phyloP scores from a whole-genome alignment of 2,113 vertebrate species.

The Ranitomeya imitator region DNA sequence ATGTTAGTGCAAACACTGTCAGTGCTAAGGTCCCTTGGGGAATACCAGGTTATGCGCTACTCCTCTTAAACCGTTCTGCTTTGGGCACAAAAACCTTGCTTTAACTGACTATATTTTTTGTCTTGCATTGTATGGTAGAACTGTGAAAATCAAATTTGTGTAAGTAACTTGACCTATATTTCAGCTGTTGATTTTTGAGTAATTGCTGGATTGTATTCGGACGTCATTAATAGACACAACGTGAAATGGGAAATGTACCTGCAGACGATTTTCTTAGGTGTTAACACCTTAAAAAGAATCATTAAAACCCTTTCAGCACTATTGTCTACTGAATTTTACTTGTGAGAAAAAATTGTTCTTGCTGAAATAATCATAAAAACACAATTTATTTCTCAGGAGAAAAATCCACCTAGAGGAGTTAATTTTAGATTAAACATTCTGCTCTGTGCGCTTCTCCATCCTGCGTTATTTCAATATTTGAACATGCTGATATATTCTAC shows the following conservation, averaged over 20 bases:
- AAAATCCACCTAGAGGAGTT: slow-evolving; percentile 4
- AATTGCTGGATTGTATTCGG: slow-evolving; percentile 37
- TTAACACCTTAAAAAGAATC: slow-evolving; percentile 34
- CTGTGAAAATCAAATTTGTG: slow-evolving; percentile 36
- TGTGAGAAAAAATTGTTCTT: slow-evolving; percentile 25
- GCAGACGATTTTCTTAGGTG: slow-evolving; percentile 36
- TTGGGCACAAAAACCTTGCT: background rate
- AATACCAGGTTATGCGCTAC: slow-evolving; percentile 5
- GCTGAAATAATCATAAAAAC: slow-evolving; percentile 37
- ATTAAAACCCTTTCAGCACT: slow-evolving; percentile 44
- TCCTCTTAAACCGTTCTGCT: slow-evolving; percentile 16
- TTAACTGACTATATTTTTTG: slow-evolving; percentile 4
- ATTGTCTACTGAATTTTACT: slow-evolving; percentile 16
- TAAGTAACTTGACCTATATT: slow-evolving; percentile 52
- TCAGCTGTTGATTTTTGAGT: slow-evolving; percentile 44
- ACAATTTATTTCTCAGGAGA: slow-evolving; percentile 1
- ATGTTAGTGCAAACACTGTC: slow-evolving; percentile 6
- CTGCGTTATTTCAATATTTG: slow-evolving; percentile 48
- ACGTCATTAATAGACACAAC: slow-evolving; percentile 41
- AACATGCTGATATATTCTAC: slow-evolving; percentile 46
- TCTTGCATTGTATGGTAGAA: slow-evolving; percentile 19
- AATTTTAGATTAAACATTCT: slow-evolving; percentile 37
- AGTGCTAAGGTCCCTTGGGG: background rate
- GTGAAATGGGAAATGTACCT: slow-evolving; percentile 17
- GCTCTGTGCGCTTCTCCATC: slow-evolving; percentile 9